Evolutionary conservation across 2,113 vertebrate genomes (phyloP), one percentile per base, ranked within the genome.

Genomic region (Trinectes maculatus): DNA sequence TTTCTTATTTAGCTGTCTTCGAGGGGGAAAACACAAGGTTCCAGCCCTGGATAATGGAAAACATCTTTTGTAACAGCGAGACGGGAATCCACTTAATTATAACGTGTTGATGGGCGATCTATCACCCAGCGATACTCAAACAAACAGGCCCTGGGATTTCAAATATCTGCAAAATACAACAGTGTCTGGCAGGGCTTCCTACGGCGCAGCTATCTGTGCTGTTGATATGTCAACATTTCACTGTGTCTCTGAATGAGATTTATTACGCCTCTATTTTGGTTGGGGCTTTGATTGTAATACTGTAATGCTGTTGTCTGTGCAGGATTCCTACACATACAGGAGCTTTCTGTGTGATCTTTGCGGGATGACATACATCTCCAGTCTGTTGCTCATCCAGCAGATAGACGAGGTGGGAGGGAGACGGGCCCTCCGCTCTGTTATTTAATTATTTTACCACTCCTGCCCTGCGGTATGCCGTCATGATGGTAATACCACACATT

Each of bases 371-470:
- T 53, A 49, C 57, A 26, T 70, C 44, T 44, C 18, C 54, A 33
- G 53, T 36, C 70, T 25, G 48, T 33, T 2, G 33, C 85, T 71
- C 66, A 77, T 44, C 19, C 21, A 8, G 12, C 56, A 51, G 63
- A 75, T 70, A 76, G 39, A 48, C 9, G 12, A 63, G 56, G 70
- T 61, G 62, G 74, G 79, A 73, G 71, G 77, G 73, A 59, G 28
- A 47, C 55, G 29, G 59, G 57, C 54, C 40, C 60, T 43, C 47
- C 39, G 15, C 75, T 39, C 55, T 85, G 49, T 87, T 88, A 86
- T 88, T 90, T 87, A 86, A 90, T 91, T 89, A 87, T 91, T 91
- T 88, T 87, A 83, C 73, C 77, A 68, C 82, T 82, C 83, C 74
- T 83, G 85, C 86, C 90, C 85, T 85, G 77, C 71, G 87, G 86